Conservation (phyloP, 1,140 invertebrate genomes). For the Chionoecetes opilio region DNA sequence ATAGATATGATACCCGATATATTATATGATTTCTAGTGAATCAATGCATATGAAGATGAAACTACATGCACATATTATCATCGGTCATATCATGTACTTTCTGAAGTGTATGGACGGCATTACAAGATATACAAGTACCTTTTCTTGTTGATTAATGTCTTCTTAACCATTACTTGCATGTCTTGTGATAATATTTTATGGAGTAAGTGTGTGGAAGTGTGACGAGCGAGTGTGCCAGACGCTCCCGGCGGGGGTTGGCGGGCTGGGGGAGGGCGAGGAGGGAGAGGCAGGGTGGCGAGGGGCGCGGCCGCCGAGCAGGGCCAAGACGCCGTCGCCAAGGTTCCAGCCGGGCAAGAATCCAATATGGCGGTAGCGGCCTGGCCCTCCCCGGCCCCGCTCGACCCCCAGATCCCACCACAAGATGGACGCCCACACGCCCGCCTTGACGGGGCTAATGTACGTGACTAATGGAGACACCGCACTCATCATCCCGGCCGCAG, state of each 20-base stretch:
- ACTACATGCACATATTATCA: too few species aligned
- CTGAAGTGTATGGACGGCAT: too few species aligned
- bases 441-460: slow-evolving; percentile 27
- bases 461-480: slow-evolving; percentile 17
- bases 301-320: not conserved
- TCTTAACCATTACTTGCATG: not conserved
- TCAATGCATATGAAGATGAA: too few species aligned
- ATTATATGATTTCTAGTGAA: too few species aligned
- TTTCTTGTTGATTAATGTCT: not conserved
- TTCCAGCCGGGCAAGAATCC: slow-evolving; percentile 61
- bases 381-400: slow-evolving; percentile 16
- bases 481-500: slow-evolving; percentile 3
- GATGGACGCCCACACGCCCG: slow-evolving; percentile 22
- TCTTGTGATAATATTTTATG: not conserved
- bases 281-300: not conserved
- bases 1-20: too few species aligned
- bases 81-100: too few species aligned
- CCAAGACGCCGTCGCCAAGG: slow-evolving; percentile 56
- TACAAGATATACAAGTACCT: too few species aligned
- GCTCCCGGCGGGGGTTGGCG: not conserved
- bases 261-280: not conserved
- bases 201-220: not conserved
- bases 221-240: not conserved
- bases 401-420: not conserved
- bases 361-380: slow-evolving; percentile 55